phyloP scores from a whole-genome alignment of 2,113 vertebrate species.

The Myocastor coypus region DNA sequence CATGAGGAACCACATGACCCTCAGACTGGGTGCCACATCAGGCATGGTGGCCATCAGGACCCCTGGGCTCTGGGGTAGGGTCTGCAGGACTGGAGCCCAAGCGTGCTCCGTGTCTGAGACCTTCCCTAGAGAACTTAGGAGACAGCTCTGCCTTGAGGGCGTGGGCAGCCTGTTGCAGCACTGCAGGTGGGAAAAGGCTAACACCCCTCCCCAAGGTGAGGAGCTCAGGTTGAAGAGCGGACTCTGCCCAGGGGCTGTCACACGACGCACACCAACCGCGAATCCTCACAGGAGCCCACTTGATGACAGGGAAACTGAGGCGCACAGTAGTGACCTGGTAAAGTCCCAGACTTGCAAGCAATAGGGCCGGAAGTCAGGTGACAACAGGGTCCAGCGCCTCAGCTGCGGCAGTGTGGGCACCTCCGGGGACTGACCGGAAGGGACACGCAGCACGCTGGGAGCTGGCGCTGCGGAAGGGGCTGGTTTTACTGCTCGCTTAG shows the following conservation, averaged over 20 bases:
- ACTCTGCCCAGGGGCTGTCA: neutral
- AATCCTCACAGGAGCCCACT: neutral
- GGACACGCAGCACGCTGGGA: neutral
- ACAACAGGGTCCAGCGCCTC: neutral
- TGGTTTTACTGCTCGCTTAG: neutral
- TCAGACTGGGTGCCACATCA: neutral
- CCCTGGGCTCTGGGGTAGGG: neutral
- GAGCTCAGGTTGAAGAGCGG: neutral
- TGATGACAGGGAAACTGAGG: neutral
- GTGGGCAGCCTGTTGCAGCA: no score
- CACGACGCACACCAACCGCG: neutral
- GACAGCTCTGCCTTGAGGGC: neutral
- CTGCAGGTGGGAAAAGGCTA: neutral
- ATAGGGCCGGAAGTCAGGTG: neutral
- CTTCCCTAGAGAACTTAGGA: neutral
- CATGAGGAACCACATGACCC: neutral
- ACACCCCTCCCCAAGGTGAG: no score
- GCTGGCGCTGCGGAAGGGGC: neutral
- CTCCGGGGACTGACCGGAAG: neutral
- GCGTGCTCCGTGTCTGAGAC: neutral
- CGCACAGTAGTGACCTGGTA: neutral
- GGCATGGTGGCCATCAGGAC: neutral
- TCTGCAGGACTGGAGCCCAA: neutral
- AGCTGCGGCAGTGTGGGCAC: neutral
- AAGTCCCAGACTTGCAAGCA: neutral